A percentile compares a stretch with the other conserved stretches of the same genome.
phyloP scores from a whole-genome alignment of 1,140 invertebrate genomes.

The Neuroterus valhalla region DNA sequence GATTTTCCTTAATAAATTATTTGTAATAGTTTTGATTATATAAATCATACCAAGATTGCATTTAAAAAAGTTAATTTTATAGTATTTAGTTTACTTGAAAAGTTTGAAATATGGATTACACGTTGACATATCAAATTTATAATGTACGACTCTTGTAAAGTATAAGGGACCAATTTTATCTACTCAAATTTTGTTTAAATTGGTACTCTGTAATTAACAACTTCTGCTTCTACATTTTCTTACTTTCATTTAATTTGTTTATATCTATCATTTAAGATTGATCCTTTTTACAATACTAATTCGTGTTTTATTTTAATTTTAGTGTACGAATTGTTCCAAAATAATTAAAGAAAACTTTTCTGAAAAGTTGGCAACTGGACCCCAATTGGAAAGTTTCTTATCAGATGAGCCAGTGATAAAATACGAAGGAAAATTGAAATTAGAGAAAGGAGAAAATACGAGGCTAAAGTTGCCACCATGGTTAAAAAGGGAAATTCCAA shows the following conservation, averaged over 20 bases:
- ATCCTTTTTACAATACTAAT: not conserved
- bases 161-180: not conserved
- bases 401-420: constrained; percentile 53
- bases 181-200: constrained; percentile 38
- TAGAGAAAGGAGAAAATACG: constrained; percentile 87
- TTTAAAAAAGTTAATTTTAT: too few species aligned
- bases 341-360: constrained; percentile 60
- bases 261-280: not conserved
- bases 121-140: not conserved
- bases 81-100: too few species aligned
- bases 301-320: constrained; percentile 39
- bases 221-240: constrained; percentile 1
- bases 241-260: not conserved
- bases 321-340: constrained; percentile 57
- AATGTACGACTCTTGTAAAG: not conserved
- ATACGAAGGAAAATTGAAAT: constrained; percentile 89
- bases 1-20: not conserved
- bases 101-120: not conserved
- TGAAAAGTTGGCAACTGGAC: constrained; percentile 65
- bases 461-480: constrained; percentile 94
- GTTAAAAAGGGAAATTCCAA: constrained; percentile 96
- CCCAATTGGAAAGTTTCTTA: constrained; percentile 68
- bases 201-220: constrained; percentile 33
- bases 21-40: not conserved
- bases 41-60: not conserved